Evolutionary conservation across 2,797 vertebrate species (phyloP).

Genomic region (Podarcis siculus): DNA sequence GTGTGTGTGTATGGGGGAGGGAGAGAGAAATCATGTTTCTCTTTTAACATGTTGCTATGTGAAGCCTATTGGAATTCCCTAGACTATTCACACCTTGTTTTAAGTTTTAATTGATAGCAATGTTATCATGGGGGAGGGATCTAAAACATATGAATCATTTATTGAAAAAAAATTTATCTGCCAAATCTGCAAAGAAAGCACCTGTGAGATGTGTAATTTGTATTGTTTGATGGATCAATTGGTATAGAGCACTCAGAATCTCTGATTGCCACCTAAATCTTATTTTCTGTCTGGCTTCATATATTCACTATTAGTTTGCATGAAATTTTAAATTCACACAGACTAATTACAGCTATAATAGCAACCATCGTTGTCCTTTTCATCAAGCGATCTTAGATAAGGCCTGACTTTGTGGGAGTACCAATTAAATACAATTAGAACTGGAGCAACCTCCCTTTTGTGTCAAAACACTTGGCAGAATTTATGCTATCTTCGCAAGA

Average conservation of each 20-base stretch:
- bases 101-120: background rate
- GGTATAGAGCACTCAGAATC: background rate
- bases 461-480: background rate
- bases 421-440: conserved; percentile 21
- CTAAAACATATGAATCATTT: background rate
- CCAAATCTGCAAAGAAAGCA: background rate
- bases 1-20: too few species aligned
- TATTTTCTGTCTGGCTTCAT: background rate
- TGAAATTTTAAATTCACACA: background rate
- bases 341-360: background rate
- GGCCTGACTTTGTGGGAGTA: background rate
- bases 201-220: background rate
- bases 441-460: background rate
- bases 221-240: background rate
- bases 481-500: background rate
- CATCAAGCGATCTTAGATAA: conserved; percentile 26
- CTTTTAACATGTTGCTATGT: background rate
- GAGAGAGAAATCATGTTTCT: too few species aligned
- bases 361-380: background rate
- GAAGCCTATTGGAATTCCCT: background rate
- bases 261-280: background rate
- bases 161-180: background rate
- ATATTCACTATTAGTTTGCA: background rate
- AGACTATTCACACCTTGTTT: background rate
- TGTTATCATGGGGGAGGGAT: background rate